Evolutionary conservation across 2,113 vertebrate genomes (phyloP).

Genomic region (Paradoxurus hermaphroditus): DNA sequence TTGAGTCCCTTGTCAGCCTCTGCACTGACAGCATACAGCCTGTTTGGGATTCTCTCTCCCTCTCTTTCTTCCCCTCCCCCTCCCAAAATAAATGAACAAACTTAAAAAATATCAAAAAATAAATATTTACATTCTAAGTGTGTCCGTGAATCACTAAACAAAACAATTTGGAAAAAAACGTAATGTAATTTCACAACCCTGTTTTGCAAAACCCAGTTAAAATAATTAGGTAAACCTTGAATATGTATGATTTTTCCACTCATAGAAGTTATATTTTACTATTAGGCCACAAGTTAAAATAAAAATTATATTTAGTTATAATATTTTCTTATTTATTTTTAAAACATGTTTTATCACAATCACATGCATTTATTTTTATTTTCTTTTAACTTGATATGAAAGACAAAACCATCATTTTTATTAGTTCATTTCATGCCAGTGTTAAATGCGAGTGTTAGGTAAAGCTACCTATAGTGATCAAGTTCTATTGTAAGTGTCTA

Average conservation of each 20-base stretch:
- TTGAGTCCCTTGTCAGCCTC: too few species aligned
- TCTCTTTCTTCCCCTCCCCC: too few species aligned
- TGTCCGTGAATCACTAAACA: neutral
- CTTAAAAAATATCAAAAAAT: too few species aligned
- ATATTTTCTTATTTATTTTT: neutral
- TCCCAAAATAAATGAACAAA: too few species aligned
- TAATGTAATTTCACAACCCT: neutral
- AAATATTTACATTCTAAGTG: neutral
- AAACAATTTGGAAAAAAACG: neutral
- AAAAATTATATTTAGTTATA: neutral
- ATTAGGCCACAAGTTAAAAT: neutral
- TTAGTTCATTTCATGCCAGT: neutral
- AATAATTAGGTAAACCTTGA: neutral
- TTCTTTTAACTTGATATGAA: neutral
- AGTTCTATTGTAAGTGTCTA: neutral
- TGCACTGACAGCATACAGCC: too few species aligned
- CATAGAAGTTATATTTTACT: neutral
- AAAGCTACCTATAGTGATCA: neutral
- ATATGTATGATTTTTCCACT: neutral
- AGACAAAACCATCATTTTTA: neutral
- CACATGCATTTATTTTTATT: neutral
- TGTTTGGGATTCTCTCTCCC: too few species aligned
- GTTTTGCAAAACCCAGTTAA: neutral
- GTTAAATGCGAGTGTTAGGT: neutral
- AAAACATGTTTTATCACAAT: neutral